A percentile compares a stretch with the other conserved stretches of the same genome.
These are phyloP conservation scores for Aleiodes leptofemur DNA, from an alignment of 2,888 invertebrate genomes.

Conservation along the genomic window DNA sequence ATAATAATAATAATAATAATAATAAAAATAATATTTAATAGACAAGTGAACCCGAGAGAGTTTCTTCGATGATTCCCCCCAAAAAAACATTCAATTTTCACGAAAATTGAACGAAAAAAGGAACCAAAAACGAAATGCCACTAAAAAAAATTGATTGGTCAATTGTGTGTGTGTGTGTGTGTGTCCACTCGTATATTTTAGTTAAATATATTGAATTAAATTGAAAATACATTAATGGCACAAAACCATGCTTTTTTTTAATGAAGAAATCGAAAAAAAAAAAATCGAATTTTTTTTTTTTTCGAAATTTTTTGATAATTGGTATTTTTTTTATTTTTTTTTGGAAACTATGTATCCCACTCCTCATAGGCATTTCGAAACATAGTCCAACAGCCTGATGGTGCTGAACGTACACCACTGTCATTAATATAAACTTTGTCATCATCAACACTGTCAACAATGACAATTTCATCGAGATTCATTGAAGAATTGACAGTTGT, in stretches of 20 bases:
- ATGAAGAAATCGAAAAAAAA: too few relatives aligned
- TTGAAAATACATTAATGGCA: neutral
- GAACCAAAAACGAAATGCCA: too few relatives aligned
- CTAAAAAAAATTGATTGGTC: too few relatives aligned
- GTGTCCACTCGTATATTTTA: too few relatives aligned
- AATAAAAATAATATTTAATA: conserved; percentile 4
- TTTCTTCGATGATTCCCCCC: too few relatives aligned
- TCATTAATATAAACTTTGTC: conserved; percentile 40
- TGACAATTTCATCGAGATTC: conserved; percentile 42
- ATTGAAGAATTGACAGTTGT: conserved; percentile 42
- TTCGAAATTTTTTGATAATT: conserved; percentile 4
- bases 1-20: conserved; percentile 1
- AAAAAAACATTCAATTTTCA: too few relatives aligned
- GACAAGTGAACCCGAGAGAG: too few relatives aligned
- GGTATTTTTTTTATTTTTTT: neutral
- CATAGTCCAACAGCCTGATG: conserved; percentile 68
- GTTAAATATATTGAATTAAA: too few relatives aligned
- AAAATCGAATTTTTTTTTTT: neutral
- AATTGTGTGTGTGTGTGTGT: too few relatives aligned
- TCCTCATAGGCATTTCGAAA: conserved; percentile 65
- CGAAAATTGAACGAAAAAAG: too few relatives aligned
- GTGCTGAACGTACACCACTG: conserved; percentile 54
- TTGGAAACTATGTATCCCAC: conserved; percentile 57
- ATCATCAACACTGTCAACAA: conserved; percentile 42
- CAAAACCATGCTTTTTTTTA: neutral